phyloP scores from a whole-genome alignment of 2,113 vertebrate genomes.

The Eidolon helvum region DNA sequence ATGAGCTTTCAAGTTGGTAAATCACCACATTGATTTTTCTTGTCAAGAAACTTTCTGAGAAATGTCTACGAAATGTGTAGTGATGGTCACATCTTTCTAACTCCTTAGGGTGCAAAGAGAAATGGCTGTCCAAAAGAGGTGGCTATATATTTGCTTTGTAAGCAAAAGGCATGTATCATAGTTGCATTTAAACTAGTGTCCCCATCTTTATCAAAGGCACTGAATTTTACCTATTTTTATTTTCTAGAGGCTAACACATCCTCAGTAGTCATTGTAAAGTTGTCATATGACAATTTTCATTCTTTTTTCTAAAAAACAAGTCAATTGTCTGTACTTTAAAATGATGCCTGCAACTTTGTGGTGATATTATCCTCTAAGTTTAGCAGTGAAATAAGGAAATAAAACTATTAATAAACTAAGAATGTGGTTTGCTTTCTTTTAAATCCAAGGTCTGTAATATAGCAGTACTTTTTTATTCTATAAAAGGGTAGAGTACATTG shows the following conservation, averaged over 20 bases:
- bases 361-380: background rate
- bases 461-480: background rate
- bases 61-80: conserved; percentile 18
- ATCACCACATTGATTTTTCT: conserved; percentile 38
- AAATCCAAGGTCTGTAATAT: background rate
- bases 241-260: background rate
- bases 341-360: conserved; percentile 30
- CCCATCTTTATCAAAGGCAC: background rate
- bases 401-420: conserved; percentile 20
- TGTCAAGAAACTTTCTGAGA: conserved; percentile 45
- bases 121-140: conserved; percentile 49
- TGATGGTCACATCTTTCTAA: conserved; percentile 20
- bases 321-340: conserved; percentile 49
- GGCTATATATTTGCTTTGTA: conserved; percentile 49
- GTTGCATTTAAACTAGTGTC: background rate
- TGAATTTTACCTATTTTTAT: conserved; percentile 20
- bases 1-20: conserved; percentile 1
- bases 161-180: conserved; percentile 40
- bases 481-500: background rate
- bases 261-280: conserved; percentile 35
- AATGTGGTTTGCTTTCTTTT: background rate
- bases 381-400: conserved; percentile 58
- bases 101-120: conserved; percentile 44
- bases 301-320: conserved; percentile 20
- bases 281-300: conserved; percentile 15